Evolutionary conservation across 2,888 invertebrate genomes (phyloP), one percentile per base, ranked within the genome.

Genomic region (Eurois occulta): DNA sequence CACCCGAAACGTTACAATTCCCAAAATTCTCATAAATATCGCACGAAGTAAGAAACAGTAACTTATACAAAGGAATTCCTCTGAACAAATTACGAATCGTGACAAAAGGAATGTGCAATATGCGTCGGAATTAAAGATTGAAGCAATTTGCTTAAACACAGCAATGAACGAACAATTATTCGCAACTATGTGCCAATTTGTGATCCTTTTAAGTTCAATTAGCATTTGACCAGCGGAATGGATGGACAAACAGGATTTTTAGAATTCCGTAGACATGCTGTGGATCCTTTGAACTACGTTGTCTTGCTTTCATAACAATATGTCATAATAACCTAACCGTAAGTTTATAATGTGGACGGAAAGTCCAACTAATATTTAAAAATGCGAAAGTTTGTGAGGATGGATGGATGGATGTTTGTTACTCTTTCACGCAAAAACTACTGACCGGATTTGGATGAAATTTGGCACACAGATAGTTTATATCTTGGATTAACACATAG

Each of bases 201-300:
- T 89, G 87, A 91, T 91, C 91, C 93, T 93, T 91, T 93, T 91
- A 91, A 91, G 88, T 73, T 65, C 89, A 91, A 92, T 94, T 93
- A 93, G 91, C 92, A 80, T 80, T 69, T 80, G 77, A 79, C 85
- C 79, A 84, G 85, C 88, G 82, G 84, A 90, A 90, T 89, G 86
- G 84, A 85, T 86, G 79, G 83, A 86, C 87, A 92, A 92, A 92
- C 88, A 90, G 76, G 81, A 88, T 89, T 90, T 90, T 88, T 80
- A 72, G 87, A 83, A 60, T 77, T 84, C 77, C 64, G 71, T 78
- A 79, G 71, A 62, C 35, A 11, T 21, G 32, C 3, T 48, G 10
- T 2, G 7, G 24, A 73, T 1, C 68, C 71, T 67, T 73, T 67
- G 21, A 10, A 13, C 35, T 41, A 5, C 11, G 16, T 43, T 64